Evolutionary conservation across 1,140 invertebrate genomes (phyloP), one percentile per base, ranked within the genome.

Genomic region (Microplitis mediator): DNA sequence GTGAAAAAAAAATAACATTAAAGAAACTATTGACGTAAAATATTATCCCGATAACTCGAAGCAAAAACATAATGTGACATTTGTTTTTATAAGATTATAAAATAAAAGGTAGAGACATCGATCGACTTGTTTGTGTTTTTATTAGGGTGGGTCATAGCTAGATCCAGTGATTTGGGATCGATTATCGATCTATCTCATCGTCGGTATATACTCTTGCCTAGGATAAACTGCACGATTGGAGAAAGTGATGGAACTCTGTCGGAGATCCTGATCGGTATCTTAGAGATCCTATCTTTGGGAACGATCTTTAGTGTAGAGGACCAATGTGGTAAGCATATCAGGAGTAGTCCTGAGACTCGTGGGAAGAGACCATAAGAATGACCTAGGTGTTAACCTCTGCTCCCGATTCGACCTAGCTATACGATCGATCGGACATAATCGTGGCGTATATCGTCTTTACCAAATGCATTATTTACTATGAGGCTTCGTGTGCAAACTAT

Each of bases 191-290:
- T 39, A 69, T 52, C 69, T 54, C 63, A 60, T 63, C 56, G 16
- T 52, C 64, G 61, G 39, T 11, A 45, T 45, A 45, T 58, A 45
- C 52, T 66, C 58, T 35, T 60, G 8, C 6, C 39, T 45, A 45
- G 63, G 63, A 54, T 58, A 72, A 66, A 66, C 34, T 45, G 54
- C 76, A 82, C 77, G 74, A 75, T 72, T 56, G 71, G 83, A 84
- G 83, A 84, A 84, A 84, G 83, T 84, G 83, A 84, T 82, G 81
- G 82, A 82, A 84, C 82, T 80, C 36, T 74, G 67, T 76, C 75
- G 76, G 50, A 83, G 79, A 83, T 80, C 75, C 81, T 81, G 83
- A 84, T 84, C 77, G 74, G 73, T 83, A 84, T 83, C 82, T 45
- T 45, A 80, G 50, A 66, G 75, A 63, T 77, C 74, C 71, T 83